Evolutionary conservation across 2,113 vertebrate species (phyloP).

Genomic region (Tragelaphus imberbis): DNA sequence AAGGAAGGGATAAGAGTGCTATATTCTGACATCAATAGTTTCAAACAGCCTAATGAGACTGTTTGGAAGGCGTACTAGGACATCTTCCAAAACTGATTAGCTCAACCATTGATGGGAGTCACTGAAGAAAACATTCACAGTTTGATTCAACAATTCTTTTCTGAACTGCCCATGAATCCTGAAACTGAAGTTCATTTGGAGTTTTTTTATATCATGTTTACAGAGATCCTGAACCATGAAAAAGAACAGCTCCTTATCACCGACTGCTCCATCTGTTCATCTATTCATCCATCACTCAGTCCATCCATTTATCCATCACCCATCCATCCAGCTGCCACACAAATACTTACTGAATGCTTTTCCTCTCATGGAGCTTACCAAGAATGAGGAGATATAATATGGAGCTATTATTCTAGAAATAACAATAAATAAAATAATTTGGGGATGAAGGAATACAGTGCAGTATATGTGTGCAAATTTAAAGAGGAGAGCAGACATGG

Average conservation of each 20-base stretch:
- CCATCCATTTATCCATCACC: too few species aligned
- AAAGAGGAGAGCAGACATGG: too few species aligned
- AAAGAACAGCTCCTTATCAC: neutral
- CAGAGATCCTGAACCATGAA: neutral
- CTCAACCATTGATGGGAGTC: slow-evolving; percentile 52
- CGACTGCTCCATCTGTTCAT: neutral
- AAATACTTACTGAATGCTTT: neutral
- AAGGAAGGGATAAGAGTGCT: too few species aligned
- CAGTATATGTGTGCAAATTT: too few species aligned
- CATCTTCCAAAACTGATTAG: slow-evolving; percentile 54
- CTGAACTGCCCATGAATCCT: neutral
- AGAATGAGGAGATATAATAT: neutral
- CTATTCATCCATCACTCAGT: neutral
- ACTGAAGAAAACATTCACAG: slow-evolving; percentile 59
- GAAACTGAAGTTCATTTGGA: slow-evolving; percentile 39
- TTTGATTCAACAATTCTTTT: slow-evolving; percentile 37
- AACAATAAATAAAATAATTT: too few species aligned
- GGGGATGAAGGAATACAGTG: neutral
- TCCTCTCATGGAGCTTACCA: neutral
- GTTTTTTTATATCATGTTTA: neutral
- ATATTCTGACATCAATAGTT: too few species aligned
- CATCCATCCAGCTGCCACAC: neutral
- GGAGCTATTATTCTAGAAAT: neutral
- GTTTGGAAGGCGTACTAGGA: slow-evolving; percentile 23
- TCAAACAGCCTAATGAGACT: slow-evolving; percentile 46